Conservation (phyloP, 2,888 invertebrate genomes). For the Ornithoptera alexandrae region DNA sequence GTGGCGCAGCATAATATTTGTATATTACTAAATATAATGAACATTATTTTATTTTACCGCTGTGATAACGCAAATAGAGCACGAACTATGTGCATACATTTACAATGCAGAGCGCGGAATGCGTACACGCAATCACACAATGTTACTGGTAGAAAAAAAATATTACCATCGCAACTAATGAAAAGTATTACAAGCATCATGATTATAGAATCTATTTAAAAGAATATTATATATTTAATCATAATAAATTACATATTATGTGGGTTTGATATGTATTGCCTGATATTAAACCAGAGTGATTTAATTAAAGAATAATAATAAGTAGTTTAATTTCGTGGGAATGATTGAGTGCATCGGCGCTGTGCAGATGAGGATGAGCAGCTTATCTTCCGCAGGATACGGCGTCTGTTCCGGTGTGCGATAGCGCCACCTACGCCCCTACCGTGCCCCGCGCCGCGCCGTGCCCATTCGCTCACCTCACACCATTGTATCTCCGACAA, state of each 20-base stretch:
- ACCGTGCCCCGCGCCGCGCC: constrained; percentile 23
- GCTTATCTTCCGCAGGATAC: constrained; percentile 52
- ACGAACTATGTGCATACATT: constrained; percentile 67
- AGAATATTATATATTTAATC: not conserved
- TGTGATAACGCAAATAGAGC: constrained; percentile 75
- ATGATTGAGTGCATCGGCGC: constrained; percentile 24
- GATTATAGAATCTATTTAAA: constrained; percentile 20
- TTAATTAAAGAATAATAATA: constrained; percentile 1
- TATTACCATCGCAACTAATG: constrained; percentile 52
- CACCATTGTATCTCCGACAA: constrained; percentile 18
- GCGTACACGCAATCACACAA: constrained; percentile 65
- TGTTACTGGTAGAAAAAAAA: constrained; percentile 54
- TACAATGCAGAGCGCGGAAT: constrained; percentile 55
- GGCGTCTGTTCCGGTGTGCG: constrained; percentile 54
- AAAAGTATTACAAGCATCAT: constrained; percentile 21
- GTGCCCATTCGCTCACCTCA: constrained; percentile 9
- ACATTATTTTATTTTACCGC: constrained; percentile 62
- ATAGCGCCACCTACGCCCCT: constrained; percentile 51
- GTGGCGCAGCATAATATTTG: too few relatives aligned
- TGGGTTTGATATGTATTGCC: not conserved
- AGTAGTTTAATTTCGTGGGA: constrained; percentile 11
- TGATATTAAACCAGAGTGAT: not conserved
- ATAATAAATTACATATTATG: not conserved
- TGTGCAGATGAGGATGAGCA: constrained; percentile 51
- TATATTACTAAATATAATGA: constrained; percentile 30